These are phyloP conservation scores for human DNA, from an alignment of 2,113 vertebrate species.

Conservation along the genomic window DNA sequence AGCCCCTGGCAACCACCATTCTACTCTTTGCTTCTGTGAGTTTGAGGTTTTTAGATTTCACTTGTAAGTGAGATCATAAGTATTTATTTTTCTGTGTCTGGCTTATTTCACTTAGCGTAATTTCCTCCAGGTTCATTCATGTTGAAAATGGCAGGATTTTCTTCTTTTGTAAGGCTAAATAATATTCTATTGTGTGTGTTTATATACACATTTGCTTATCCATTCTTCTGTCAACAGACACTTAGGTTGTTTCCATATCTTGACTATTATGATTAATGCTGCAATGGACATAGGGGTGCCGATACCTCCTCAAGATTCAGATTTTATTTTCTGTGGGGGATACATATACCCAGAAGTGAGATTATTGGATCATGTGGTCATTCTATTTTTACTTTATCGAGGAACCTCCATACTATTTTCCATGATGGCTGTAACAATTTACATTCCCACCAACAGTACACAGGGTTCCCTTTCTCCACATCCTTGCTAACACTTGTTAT, in stretches of 20 bases:
- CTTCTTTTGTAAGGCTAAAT: neutral
- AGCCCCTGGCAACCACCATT: too few species aligned
- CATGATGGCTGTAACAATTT: neutral
- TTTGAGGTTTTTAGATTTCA: neutral
- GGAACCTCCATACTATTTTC: neutral
- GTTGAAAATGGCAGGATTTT: neutral
- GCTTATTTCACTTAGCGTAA: neutral
- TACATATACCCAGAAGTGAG: neutral
- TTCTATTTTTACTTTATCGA: neutral
- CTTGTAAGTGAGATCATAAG: neutral
- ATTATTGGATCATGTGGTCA: neutral
- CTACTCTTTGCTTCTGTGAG: neutral
- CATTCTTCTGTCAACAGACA: neutral
- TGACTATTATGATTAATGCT: neutral
- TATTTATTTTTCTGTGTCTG: neutral
- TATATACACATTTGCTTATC: neutral
- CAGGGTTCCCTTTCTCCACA: neutral
- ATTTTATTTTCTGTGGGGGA: neutral
- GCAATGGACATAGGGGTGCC: neutral
- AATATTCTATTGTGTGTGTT: neutral
- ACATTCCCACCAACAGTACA: neutral
- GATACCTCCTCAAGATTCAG: neutral
- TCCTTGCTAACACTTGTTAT: neutral
- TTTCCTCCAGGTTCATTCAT: too few species aligned
- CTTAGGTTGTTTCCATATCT: neutral